Evolutionary conservation across 2,113 vertebrate genomes (phyloP), one percentile per base, ranked within the genome.

Genomic region (Microtus oregoni): DNA sequence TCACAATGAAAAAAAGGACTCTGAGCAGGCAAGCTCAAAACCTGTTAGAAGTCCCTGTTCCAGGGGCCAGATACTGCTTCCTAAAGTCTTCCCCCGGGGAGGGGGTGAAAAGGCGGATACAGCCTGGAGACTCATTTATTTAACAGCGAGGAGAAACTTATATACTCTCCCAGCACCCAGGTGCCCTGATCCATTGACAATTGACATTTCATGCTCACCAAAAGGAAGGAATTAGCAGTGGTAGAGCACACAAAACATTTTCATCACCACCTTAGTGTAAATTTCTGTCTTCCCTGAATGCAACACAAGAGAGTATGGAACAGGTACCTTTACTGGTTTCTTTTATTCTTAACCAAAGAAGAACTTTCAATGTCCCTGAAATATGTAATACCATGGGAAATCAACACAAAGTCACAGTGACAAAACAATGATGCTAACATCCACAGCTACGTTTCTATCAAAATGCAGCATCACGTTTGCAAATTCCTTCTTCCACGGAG

Each of bases 371-470:
- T 32, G 67, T 95, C 76, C 90, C n/a, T 79, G 38, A 67, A 94
- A 86, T 52, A 96, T 89, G 65, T 58, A 90, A 85, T 68, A 90
- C 94, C 73, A 55, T 70, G 96, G 83, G 89, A 83, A 97, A 96
- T 96, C n/a, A 97, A 65, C 92, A 91, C 75, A 70, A 97, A 97
- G 96, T 89, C 95, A 96, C 89, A 95, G 92, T 90, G 96, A 96
- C 95, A 91, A 97, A 96, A 97, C 70, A 96, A 92, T 85, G 92
- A 96, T 47, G 75, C 52, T 73, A 87, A 96, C 86, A 97, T 63
- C 96, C 95, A 96, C 94, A 94, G 44, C 58, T 97, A 97, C 94
- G 86, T 90, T 83, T 94, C 92, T 96, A 94, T 97, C 93, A 92
- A 58, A 58, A 58, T 58, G 58, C 58, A 92, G 97, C 90, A 78